phyloP scores from a whole-genome alignment of 2,113 vertebrate genomes.

The Ameiurus melas region DNA sequence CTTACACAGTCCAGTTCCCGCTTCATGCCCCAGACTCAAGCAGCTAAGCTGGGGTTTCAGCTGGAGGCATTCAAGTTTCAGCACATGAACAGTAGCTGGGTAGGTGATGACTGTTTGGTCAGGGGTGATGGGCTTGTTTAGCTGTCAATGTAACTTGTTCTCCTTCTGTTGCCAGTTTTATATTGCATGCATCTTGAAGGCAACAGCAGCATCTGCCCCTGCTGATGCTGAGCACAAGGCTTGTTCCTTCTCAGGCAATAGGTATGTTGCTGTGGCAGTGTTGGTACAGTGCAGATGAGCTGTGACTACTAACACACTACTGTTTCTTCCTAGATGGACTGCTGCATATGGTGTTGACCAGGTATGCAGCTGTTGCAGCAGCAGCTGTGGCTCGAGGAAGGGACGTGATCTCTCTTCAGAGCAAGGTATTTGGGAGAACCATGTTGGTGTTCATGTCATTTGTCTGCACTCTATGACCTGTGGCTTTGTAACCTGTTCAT shows the following conservation, averaged over 20 bases:
- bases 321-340: slow-evolving; percentile 33
- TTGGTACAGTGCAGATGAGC: background rate
- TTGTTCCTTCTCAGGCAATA: slow-evolving; percentile 26
- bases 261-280: background rate
- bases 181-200: slow-evolving; percentile 41
- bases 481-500: background rate
- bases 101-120: slow-evolving; percentile 42
- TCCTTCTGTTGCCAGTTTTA: slow-evolving; percentile 36
- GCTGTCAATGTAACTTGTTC: background rate
- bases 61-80: slow-evolving; percentile 67
- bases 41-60: slow-evolving; percentile 67
- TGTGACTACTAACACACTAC: background rate
- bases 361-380: slow-evolving; percentile 46
- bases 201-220: slow-evolving; percentile 14
- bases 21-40: slow-evolving; percentile 63
- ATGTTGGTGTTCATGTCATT: background rate
- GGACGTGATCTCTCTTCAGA: background rate
- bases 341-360: slow-evolving; percentile 31
- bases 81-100: slow-evolving; percentile 53
- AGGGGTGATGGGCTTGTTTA: background rate
- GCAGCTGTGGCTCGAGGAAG: slow-evolving; percentile 17
- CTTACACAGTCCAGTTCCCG: slow-evolving; percentile 59
- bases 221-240: slow-evolving; percentile 41
- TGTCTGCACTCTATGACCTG: background rate
- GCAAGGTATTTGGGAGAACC: background rate